Evolutionary conservation across 35 echinoderm and acorn worm species (phyloP).

Genomic region (Anneissia japonica): DNA sequence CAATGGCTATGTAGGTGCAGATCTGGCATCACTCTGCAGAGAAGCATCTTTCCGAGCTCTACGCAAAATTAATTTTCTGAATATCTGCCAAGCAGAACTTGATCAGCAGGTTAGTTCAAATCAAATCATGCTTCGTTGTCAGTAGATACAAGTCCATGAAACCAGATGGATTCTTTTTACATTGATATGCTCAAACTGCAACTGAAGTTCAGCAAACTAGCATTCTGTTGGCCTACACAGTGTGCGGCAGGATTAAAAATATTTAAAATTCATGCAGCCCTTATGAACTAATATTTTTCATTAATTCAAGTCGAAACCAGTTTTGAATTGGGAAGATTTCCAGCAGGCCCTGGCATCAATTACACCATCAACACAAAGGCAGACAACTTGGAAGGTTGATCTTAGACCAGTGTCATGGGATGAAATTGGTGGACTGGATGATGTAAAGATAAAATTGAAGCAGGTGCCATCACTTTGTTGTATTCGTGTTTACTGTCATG

Average conservation of each 20-base stretch:
- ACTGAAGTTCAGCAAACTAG: too few relatives aligned
- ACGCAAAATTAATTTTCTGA: not conserved
- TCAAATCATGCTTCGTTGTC: too few relatives aligned
- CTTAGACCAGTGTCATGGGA: slow-evolving; percentile 35
- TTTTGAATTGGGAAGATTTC: slow-evolving; percentile 26
- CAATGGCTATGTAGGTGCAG: slow-evolving; percentile 42
- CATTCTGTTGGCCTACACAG: too few relatives aligned
- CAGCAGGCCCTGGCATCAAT: slow-evolving; percentile 10
- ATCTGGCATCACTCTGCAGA: slow-evolving; percentile 27
- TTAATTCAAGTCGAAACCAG: not conserved
- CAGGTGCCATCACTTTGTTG: too few relatives aligned
- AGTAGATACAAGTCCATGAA: too few relatives aligned
- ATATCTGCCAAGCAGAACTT: not conserved
- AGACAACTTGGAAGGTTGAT: slow-evolving; percentile 18
- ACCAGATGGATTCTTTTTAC: too few relatives aligned
- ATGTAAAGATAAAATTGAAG: slow-evolving; percentile 38
- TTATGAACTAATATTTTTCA: not conserved
- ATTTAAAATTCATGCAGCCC: too few relatives aligned
- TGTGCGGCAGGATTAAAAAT: too few relatives aligned
- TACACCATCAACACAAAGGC: slow-evolving; percentile 26
- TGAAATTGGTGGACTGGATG: slow-evolving; percentile 26
- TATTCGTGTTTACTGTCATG: too few relatives aligned
- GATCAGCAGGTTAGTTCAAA: not conserved
- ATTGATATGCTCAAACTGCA: too few relatives aligned
- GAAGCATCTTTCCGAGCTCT: slow-evolving; percentile 34